phyloP scores from a whole-genome alignment of 2,888 invertebrate species.

The Tenthredo mesomela region DNA sequence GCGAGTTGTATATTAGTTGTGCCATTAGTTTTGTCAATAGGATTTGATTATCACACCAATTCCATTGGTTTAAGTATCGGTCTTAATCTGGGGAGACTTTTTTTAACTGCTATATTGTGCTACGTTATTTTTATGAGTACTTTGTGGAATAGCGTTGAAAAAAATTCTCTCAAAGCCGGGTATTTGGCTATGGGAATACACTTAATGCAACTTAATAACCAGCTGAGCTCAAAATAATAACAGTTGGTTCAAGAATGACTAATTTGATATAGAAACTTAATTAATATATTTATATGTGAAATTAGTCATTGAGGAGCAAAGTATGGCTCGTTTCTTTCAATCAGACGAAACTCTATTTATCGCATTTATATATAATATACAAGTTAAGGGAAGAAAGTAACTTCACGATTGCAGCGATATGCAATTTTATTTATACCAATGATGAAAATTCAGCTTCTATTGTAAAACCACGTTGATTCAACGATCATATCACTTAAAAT shows the following conservation, averaged over 20 bases:
- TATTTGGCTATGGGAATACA: conserved; percentile 85
- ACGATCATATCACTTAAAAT: neutral
- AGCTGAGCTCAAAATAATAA: conserved; percentile 55
- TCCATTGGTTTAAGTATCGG: conserved; percentile 74
- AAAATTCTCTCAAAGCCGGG: conserved; percentile 88
- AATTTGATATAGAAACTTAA: neutral
- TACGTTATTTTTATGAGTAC: conserved; percentile 89
- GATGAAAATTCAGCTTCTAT: neutral
- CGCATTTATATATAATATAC: neutral
- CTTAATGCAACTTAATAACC: conserved; percentile 67
- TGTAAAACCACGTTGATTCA: neutral
- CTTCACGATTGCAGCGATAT: neutral
- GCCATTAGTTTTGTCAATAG: conserved; percentile 72
- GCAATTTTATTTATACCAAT: conserved; percentile 1
- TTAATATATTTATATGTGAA: neutral
- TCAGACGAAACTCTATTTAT: neutral
- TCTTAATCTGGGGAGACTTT: conserved; percentile 82
- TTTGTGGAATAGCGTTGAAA: conserved; percentile 90
- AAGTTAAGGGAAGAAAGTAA: neutral
- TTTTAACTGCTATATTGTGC: conserved; percentile 83
- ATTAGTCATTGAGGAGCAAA: neutral
- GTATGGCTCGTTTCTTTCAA: neutral
- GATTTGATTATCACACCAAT: conserved; percentile 65
- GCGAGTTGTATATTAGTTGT: conserved; percentile 80
- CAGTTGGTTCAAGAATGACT: neutral